phyloP scores from a whole-genome alignment of 2,113 vertebrate genomes.

The Ranitomeya variabilis region DNA sequence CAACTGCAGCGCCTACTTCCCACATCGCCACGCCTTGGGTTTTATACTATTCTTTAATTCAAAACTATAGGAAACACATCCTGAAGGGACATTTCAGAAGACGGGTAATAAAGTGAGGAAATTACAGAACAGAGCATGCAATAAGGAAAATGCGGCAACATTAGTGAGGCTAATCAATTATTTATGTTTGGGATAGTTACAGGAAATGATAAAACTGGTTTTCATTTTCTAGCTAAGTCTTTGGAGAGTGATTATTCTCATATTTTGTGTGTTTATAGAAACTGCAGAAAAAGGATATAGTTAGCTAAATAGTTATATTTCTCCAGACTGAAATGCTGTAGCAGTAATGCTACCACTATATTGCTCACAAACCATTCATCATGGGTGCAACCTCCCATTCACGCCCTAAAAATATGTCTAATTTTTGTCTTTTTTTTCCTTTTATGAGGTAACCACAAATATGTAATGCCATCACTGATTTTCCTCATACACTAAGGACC shows the following conservation, averaged over 20 bases:
- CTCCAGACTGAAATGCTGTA: neutral
- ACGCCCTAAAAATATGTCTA: too few relatives aligned
- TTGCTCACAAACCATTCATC: neutral
- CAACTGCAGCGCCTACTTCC: neutral
- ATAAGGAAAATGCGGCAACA: neutral
- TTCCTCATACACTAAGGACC: too few relatives aligned
- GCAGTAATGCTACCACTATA: neutral
- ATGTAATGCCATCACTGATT: too few relatives aligned
- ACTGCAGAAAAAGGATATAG: neutral
- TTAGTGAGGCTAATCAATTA: neutral
- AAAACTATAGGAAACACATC: neutral
- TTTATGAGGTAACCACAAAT: too few relatives aligned
- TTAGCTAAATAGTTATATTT: neutral
- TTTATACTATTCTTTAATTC: neutral
- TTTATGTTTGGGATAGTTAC: neutral
- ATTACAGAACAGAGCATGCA: neutral
- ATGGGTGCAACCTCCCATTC: neutral
- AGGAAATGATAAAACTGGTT: neutral
- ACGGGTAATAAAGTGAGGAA: neutral
- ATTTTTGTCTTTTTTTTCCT: too few relatives aligned
- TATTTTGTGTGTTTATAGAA: neutral
- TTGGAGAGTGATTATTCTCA: neutral
- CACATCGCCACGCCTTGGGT: neutral
- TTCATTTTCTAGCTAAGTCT: neutral
- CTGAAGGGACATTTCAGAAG: neutral